Evolutionary conservation across 1,140 invertebrate genomes (phyloP).

Genomic region (Drosophila lacteicornis): DNA sequence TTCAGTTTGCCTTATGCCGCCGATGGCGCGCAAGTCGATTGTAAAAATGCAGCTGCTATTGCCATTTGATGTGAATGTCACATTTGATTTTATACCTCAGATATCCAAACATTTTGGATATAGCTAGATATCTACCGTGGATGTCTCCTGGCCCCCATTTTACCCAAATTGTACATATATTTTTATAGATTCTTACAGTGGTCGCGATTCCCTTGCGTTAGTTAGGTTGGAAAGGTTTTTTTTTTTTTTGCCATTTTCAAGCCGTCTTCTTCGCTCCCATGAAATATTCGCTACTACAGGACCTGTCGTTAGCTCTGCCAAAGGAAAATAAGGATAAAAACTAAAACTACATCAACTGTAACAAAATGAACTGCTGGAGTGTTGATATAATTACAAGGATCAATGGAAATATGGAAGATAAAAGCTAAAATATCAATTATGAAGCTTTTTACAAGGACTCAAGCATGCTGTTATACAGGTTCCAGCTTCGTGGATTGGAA

Average conservation of each 20-base stretch:
- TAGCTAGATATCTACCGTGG: background rate
- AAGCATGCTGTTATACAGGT: background rate
- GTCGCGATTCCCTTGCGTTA: slow-evolving; percentile 22
- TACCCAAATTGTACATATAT: slow-evolving; percentile 30
- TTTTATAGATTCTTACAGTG: slow-evolving; percentile 17
- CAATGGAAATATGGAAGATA: background rate
- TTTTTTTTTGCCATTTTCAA: slow-evolving; percentile 6
- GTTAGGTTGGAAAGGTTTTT: slow-evolving; percentile 4
- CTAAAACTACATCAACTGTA: background rate
- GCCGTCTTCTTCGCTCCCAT: background rate
- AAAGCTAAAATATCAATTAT: background rate
- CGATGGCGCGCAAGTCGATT: slow-evolving; percentile 84
- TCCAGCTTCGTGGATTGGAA: background rate
- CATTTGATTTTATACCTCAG: slow-evolving; percentile 8
- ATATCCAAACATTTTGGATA: slow-evolving; percentile 15
- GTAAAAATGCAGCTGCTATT: slow-evolving; percentile 76
- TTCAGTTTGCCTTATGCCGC: slow-evolving; percentile 91
- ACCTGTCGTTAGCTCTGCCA: background rate
- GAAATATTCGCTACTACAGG: slow-evolving; percentile 14
- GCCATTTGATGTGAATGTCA: slow-evolving; percentile 57
- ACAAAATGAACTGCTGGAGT: background rate
- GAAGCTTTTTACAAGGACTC: background rate
- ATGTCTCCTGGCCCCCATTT: slow-evolving; percentile 1
- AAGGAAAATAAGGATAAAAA: background rate
- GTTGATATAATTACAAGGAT: background rate